Evolutionary conservation across 53 echinoderm and acorn worm genomes (phyloP).

Genomic region (Zoroaster sp.): DNA sequence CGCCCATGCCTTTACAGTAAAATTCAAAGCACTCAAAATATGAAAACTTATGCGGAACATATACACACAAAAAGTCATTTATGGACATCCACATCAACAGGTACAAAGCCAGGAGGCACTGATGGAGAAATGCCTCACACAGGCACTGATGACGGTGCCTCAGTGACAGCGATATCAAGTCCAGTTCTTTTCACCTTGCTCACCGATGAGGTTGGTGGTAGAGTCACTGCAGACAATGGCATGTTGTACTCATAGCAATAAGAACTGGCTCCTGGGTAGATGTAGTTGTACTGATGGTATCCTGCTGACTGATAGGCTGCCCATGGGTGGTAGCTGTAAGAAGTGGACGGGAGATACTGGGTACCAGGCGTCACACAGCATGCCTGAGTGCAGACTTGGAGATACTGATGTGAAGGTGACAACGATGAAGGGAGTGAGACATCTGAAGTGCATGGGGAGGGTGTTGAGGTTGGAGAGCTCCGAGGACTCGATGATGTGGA

Average conservation of each 20-base stretch:
- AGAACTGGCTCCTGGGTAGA: conserved; percentile 11
- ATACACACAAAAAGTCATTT: too few species aligned
- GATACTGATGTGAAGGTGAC: background rate
- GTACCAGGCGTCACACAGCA: conserved; percentile 8
- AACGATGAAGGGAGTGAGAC: background rate
- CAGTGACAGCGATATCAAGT: background rate
- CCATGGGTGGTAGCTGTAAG: conserved; percentile 16
- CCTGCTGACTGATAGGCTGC: background rate
- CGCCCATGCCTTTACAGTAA: too few species aligned
- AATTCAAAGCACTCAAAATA: too few species aligned
- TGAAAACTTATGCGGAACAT: too few species aligned
- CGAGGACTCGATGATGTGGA: background rate
- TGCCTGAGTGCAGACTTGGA: background rate
- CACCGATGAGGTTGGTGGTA: too few species aligned
- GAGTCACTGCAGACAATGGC: background rate
- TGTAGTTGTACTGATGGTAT: background rate
- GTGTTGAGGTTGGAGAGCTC: background rate
- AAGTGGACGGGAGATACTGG: background rate
- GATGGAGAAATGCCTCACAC: background rate
- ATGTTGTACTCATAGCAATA: background rate
- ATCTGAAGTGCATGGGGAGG: background rate
- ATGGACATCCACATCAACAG: background rate
- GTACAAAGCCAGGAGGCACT: background rate
- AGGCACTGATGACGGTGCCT: background rate
- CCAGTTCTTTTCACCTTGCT: background rate